Conservation (phyloP, 2,888 invertebrate genomes). For the Tetragnatha montana region DNA sequence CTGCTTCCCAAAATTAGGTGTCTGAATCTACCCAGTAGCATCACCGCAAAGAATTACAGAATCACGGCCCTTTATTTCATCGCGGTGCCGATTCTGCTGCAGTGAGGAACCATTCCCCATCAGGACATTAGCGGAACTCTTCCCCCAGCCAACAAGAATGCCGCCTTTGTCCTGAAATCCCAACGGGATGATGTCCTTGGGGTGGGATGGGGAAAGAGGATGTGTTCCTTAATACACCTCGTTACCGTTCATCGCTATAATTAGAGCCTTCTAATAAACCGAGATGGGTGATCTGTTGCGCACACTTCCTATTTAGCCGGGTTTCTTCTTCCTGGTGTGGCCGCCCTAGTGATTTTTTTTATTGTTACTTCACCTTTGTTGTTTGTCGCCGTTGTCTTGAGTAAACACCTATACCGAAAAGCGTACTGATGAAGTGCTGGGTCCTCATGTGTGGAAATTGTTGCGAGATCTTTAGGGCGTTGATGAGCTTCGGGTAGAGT, state of each 20-base stretch:
- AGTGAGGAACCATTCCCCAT: neutral
- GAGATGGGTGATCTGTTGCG: slow-evolving; percentile 12
- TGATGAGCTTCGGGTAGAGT: neutral
- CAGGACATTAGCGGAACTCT: neutral
- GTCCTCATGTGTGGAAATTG: neutral
- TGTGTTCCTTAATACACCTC: slow-evolving; percentile 13
- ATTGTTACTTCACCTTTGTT: neutral
- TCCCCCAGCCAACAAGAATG: neutral
- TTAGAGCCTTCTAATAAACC: slow-evolving; percentile 25
- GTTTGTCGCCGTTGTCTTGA: neutral
- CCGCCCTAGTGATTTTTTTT: neutral
- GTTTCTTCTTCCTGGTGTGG: neutral
- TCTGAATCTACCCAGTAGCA: no score
- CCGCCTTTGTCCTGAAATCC: slow-evolving; percentile 6
- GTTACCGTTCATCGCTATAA: slow-evolving; percentile 21
- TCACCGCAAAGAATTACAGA: no score
- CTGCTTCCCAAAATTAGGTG: no score
- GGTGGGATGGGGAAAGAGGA: slow-evolving; percentile 12
- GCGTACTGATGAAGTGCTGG: neutral
- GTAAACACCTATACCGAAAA: neutral
- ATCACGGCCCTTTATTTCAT: neutral
- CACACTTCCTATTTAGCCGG: slow-evolving; percentile 8
- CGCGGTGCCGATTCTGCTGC: neutral
- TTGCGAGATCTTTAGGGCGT: neutral
- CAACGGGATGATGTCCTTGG: slow-evolving; percentile 7